phyloP scores from a whole-genome alignment of 2,113 vertebrate genomes.

The Plectropomus leopardus region DNA sequence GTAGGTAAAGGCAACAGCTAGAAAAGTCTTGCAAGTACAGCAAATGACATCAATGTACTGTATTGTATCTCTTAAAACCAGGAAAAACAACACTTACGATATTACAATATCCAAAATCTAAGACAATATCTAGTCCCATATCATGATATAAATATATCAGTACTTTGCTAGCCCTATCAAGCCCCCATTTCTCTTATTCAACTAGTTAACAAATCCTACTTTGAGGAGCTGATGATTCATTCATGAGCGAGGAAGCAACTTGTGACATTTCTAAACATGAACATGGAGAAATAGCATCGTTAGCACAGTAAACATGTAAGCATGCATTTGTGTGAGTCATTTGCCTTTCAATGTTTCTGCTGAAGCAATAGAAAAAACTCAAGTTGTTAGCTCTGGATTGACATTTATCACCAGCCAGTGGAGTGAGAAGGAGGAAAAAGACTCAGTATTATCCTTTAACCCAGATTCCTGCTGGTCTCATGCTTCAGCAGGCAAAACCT shows the following conservation, averaged over 20 bases:
- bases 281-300: not conserved
- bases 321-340: slow-evolving; percentile 6
- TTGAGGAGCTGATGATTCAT: slow-evolving; percentile 28
- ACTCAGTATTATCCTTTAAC: slow-evolving; percentile 64
- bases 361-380: slow-evolving; percentile 18
- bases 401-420: slow-evolving; percentile 23
- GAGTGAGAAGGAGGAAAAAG: not conserved
- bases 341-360: slow-evolving; percentile 28
- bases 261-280: not conserved
- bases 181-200: not conserved
- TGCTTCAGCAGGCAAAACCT: slow-evolving; percentile 55
- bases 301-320: no score
- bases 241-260: not conserved
- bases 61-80: no score
- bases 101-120: no score
- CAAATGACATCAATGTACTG: no score
- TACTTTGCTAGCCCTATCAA: no score
- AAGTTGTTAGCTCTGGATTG: slow-evolving; percentile 14
- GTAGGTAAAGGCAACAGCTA: no score
- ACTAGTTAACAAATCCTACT: slow-evolving; percentile 15
- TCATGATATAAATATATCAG: no score
- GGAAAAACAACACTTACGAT: no score
- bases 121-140: no score
- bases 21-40: no score
- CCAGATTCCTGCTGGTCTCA: slow-evolving; percentile 66